phyloP scores from a whole-genome alignment of 2,797 vertebrate species.

The Salarias fasciatus region DNA sequence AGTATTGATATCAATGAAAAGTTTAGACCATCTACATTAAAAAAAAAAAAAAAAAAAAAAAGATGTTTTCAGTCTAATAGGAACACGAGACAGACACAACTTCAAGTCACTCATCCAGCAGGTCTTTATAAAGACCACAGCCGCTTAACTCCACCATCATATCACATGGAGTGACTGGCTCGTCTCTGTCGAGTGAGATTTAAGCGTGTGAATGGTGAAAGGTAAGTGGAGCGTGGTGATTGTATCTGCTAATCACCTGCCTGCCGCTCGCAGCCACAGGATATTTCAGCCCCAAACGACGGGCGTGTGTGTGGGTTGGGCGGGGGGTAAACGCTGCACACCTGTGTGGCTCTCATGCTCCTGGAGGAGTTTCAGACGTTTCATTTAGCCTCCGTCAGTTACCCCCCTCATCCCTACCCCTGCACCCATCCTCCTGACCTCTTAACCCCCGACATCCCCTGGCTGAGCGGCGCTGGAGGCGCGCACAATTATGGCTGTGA shows the following conservation, averaged over 20 bases:
- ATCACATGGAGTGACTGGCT: constrained; percentile 15
- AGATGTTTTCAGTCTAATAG: too few relatives aligned
- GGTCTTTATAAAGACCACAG: background rate
- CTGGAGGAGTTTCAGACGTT: constrained; percentile 58
- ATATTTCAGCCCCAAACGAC: constrained; percentile 46
- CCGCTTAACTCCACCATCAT: constrained; percentile 17
- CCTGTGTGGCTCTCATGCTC: constrained; percentile 63
- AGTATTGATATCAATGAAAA: too few relatives aligned
- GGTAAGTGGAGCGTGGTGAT: constrained; percentile 64
- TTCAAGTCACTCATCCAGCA: constrained; percentile 3
- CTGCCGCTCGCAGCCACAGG: constrained; percentile 54
- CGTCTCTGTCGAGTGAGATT: constrained; percentile 40
- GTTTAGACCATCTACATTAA: too few relatives aligned
- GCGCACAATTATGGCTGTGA: constrained; percentile 51
- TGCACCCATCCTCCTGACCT: constrained; percentile 61
- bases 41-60: too few relatives aligned
- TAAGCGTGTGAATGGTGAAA: constrained; percentile 35
- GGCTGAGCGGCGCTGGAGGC: constrained; percentile 68
- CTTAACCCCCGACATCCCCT: constrained; percentile 58
- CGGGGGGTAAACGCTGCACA: constrained; percentile 66
- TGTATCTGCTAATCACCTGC: constrained; percentile 63
- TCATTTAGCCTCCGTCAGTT: constrained; percentile 66
- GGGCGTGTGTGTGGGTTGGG: constrained; percentile 56
- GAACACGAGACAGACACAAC: too few relatives aligned
- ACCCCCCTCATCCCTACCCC: constrained; percentile 1